Evolutionary conservation across 92 coral and sea anemone species (phyloP).

Genomic region (Porites rus): DNA sequence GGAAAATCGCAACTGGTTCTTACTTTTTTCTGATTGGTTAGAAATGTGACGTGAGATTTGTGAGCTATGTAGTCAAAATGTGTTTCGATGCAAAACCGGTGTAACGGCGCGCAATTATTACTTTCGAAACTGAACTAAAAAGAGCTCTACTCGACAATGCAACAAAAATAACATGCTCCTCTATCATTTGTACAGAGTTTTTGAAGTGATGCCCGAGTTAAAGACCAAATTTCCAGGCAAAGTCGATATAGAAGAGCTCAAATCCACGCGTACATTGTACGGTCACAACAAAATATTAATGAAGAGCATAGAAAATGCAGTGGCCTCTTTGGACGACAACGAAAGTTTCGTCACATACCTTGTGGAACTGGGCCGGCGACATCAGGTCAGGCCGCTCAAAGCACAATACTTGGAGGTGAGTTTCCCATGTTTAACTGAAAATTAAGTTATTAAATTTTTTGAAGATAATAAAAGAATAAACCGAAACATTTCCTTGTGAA

Average conservation of each 20-base stretch:
- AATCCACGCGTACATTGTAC: slow-evolving; percentile 34
- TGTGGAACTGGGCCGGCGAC: slow-evolving; percentile 75
- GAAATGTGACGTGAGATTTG: too few species aligned
- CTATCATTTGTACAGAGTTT: slow-evolving; percentile 45
- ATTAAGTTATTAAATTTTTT: background rate
- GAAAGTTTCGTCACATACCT: slow-evolving; percentile 67
- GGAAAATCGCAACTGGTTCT: too few species aligned
- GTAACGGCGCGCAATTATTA: too few species aligned
- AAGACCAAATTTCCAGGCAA: slow-evolving; percentile 70
- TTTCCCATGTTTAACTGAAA: background rate
- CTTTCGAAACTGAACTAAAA: too few species aligned
- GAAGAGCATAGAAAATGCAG: slow-evolving; percentile 74
- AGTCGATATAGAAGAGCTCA: slow-evolving; percentile 52
- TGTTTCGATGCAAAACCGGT: too few species aligned
- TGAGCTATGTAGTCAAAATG: too few species aligned
- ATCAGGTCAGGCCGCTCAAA: slow-evolving; percentile 50
- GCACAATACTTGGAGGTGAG: slow-evolving; percentile 37
- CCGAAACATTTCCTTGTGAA: background rate
- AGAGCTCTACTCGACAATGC: too few species aligned
- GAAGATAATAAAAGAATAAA: background rate
- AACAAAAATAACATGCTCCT: background rate
- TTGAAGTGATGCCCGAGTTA: slow-evolving; percentile 67
- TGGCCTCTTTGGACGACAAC: slow-evolving; percentile 58
- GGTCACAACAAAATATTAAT: slow-evolving; percentile 72
- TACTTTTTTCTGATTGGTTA: too few species aligned